Percentiles rank a stretch among this genome's conserved stretches.
Conservation (phyloP, 2,888 invertebrate genomes). For the Rhodophaea formosa region DNA sequence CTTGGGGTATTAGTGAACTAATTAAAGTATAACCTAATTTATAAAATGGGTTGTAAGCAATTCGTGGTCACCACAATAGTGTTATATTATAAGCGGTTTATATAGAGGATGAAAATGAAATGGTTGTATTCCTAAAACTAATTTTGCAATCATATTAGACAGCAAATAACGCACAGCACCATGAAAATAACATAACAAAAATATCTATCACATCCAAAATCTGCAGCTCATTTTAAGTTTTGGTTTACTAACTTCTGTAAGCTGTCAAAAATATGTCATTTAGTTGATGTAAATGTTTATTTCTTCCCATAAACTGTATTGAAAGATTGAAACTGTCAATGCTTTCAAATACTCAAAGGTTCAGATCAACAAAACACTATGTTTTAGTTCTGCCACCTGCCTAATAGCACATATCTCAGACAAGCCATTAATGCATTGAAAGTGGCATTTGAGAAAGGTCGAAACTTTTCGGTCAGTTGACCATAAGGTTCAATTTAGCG, state of each 20-base stretch:
- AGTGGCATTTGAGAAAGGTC: too few species aligned
- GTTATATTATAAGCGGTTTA: slow-evolving; percentile 19
- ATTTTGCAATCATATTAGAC: slow-evolving; percentile 9
- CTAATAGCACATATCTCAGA: too few species aligned
- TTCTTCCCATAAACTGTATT: too few species aligned
- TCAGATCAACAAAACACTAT: too few species aligned
- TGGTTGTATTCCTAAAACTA: background rate
- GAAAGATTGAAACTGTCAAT: too few species aligned
- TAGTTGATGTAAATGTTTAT: too few species aligned
- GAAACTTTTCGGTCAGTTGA: too few species aligned
- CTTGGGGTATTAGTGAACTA: slow-evolving; percentile 15
- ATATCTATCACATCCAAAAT: slow-evolving; percentile 11
- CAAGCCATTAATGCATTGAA: too few species aligned
- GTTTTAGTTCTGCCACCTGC: too few species aligned
- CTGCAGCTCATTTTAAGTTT: slow-evolving; percentile 10
- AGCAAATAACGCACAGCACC: slow-evolving; percentile 17
- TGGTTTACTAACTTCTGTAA: background rate
- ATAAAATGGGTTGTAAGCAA: slow-evolving; percentile 26
- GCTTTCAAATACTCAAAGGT: too few species aligned
- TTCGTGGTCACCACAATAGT: slow-evolving; percentile 16
- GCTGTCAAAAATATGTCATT: background rate
- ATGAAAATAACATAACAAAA: slow-evolving; percentile 17
- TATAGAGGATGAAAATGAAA: slow-evolving; percentile 5
- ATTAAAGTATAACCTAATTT: slow-evolving; percentile 8
- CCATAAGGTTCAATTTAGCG: too few species aligned